A percentile compares a stretch with the other conserved stretches of the same genome.
phyloP scores from a whole-genome alignment of 2,888 invertebrate genomes.

The Eledona agricola region DNA sequence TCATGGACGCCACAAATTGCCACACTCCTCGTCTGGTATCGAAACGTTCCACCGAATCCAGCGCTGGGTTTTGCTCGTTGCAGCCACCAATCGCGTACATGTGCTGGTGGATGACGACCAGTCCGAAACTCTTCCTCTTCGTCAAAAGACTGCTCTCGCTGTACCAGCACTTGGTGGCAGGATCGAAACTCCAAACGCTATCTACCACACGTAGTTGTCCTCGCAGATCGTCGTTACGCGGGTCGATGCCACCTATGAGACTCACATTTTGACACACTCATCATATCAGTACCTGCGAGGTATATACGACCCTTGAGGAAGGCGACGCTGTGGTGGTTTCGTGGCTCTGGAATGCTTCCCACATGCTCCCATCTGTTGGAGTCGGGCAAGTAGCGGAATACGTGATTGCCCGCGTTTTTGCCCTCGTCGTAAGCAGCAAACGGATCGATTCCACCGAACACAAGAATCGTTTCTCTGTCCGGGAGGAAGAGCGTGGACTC shows the following conservation, averaged over 20 bases:
- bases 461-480: constrained; percentile 70
- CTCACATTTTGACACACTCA: constrained; percentile 2
- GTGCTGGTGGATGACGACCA: constrained; percentile 72
- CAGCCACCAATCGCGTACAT: constrained; percentile 75
- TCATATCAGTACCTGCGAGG: constrained; percentile 66
- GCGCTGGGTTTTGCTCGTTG: constrained; percentile 47
- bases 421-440: constrained; percentile 67
- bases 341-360: constrained; percentile 73
- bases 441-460: constrained; percentile 77
- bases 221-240: constrained; percentile 67
- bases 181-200: constrained; percentile 76
- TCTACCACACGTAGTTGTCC: constrained; percentile 69
- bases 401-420: constrained; percentile 71
- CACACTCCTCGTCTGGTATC: constrained; percentile 68
- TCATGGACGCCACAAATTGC: constrained; percentile 69
- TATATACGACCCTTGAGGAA: constrained; percentile 72
- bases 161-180: constrained; percentile 71
- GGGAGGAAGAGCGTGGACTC: constrained; percentile 65
- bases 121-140: constrained; percentile 74
- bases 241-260: constrained; percentile 71
- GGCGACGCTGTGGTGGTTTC: constrained; percentile 74
- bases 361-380: constrained; percentile 73
- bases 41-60: constrained; percentile 71
- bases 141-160: constrained; percentile 69
- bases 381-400: constrained; percentile 68